phyloP scores from a whole-genome alignment of 1,140 invertebrate species.

The Melanaphis sacchari region DNA sequence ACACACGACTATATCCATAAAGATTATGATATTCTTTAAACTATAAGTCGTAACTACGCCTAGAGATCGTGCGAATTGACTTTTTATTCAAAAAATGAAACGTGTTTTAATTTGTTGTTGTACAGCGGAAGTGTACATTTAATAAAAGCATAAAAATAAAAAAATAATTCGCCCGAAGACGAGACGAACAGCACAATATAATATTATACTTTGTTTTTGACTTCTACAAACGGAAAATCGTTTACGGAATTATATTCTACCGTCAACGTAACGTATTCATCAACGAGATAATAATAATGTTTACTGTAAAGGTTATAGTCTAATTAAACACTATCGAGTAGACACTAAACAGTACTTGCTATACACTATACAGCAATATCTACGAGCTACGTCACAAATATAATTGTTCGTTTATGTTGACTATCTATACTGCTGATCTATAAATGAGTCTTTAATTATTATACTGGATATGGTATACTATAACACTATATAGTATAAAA shows the following conservation, averaged over 20 bases:
- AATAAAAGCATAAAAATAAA: background rate
- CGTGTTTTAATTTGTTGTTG: background rate
- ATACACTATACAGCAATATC: background rate
- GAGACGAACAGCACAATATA: background rate
- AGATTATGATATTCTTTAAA: conserved; percentile 7
- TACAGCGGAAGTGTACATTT: background rate
- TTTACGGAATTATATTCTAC: background rate
- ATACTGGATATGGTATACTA: too few relatives aligned
- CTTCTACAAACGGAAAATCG: background rate
- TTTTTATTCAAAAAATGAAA: background rate
- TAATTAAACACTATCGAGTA: background rate
- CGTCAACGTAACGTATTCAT: background rate
- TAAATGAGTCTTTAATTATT: background rate
- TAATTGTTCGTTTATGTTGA: too few relatives aligned
- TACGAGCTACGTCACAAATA: too few relatives aligned
- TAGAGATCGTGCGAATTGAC: background rate
- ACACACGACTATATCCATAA: background rate
- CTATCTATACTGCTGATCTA: background rate
- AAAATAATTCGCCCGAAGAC: background rate
- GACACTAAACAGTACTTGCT: background rate
- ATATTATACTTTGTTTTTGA: background rate
- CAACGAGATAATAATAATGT: background rate
- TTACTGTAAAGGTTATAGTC: background rate
- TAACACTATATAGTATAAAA: too few relatives aligned
- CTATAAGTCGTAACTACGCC: background rate